Evolutionary conservation across 2,888 invertebrate species (phyloP).

Genomic region (Nycteola revayana): DNA sequence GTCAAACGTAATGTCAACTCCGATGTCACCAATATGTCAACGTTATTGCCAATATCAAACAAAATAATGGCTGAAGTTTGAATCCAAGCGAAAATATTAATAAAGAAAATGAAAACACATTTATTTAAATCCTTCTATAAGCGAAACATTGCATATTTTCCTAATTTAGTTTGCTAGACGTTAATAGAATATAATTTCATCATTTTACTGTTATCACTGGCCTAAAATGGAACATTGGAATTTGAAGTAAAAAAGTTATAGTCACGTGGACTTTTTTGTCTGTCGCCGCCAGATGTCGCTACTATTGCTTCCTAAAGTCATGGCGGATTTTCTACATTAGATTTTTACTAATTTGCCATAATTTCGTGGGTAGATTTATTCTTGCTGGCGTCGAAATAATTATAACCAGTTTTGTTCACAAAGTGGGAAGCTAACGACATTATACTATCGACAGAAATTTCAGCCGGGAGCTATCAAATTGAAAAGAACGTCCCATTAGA

Average conservation of each 20-base stretch:
- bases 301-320: slow-evolving; percentile 69
- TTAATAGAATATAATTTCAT: too few relatives aligned
- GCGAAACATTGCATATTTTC: too few relatives aligned
- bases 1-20: too few relatives aligned
- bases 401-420: slow-evolving; percentile 57
- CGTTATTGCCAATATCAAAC: too few relatives aligned
- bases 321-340: slow-evolving; percentile 76
- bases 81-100: too few relatives aligned
- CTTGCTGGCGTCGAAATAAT: slow-evolving; percentile 66
- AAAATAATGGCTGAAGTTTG: too few relatives aligned
- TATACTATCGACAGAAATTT: slow-evolving; percentile 46
- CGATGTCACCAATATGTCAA: too few relatives aligned
- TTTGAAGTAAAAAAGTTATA: slow-evolving; percentile 57
- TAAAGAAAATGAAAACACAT: too few relatives aligned
- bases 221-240: slow-evolving; percentile 56
- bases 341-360: slow-evolving; percentile 67
- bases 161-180: too few relatives aligned
- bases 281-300: slow-evolving; percentile 70
- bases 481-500: slow-evolving; percentile 53
- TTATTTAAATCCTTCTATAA: too few relatives aligned
- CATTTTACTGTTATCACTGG: slow-evolving; percentile 52
- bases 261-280: slow-evolving; percentile 70
- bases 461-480: slow-evolving; percentile 49
- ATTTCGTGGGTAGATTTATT: slow-evolving; percentile 76
- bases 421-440: slow-evolving; percentile 59